Evolutionary conservation across 1,140 invertebrate species (phyloP).

Genomic region (Diuraphis noxia): DNA sequence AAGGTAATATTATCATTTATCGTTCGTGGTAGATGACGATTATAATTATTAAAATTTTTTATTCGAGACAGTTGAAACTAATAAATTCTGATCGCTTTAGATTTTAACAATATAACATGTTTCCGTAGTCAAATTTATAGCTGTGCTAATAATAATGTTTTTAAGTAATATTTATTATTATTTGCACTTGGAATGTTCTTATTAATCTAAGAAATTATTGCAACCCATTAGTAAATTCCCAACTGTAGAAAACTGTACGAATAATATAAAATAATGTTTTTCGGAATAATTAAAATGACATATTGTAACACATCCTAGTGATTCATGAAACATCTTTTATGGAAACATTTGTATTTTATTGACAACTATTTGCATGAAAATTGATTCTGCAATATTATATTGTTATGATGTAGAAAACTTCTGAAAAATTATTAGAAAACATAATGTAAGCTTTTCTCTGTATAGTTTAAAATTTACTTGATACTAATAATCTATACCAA

Average conservation of each 20-base stretch:
- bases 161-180: neutral
- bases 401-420: too few relatives aligned
- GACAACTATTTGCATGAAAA: too few relatives aligned
- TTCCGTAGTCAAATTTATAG: neutral
- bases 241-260: neutral
- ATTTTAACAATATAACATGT: neutral
- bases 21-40: neutral
- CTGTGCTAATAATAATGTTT: neutral
- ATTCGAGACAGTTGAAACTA: neutral
- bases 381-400: too few relatives aligned
- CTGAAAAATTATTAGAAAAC: too few relatives aligned
- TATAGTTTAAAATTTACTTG: too few relatives aligned
- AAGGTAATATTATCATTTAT: neutral
- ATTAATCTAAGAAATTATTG: neutral
- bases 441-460: too few relatives aligned
- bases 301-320: too few relatives aligned
- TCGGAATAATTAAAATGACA: too few relatives aligned
- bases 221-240: neutral
- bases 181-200: neutral
- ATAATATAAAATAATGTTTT: too few relatives aligned
- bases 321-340: too few relatives aligned
- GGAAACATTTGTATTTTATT: too few relatives aligned
- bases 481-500: too few relatives aligned
- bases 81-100: neutral
- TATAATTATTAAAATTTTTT: constrained; percentile 13